phyloP scores from a whole-genome alignment of 2,888 invertebrate genomes.

The Pegoplata infirma region DNA sequence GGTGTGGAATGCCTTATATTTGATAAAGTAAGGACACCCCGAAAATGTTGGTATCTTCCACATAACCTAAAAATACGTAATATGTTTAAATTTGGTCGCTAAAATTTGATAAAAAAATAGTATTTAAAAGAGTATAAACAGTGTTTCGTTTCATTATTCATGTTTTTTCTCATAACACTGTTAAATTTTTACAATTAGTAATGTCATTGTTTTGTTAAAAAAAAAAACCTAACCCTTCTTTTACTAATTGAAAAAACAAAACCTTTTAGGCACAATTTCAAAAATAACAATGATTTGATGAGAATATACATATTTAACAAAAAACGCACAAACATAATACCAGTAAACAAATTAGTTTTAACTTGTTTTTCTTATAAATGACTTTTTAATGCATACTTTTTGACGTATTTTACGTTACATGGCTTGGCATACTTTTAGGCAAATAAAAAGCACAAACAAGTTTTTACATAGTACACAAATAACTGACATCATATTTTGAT shows the following conservation, averaged over 20 bases:
- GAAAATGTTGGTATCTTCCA: no score
- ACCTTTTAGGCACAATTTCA: not conserved
- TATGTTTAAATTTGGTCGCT: no score
- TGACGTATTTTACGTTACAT: conserved; percentile 1
- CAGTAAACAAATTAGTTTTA: conserved; percentile 25
- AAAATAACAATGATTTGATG: conserved; percentile 22
- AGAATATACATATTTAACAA: not conserved
- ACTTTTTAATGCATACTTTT: conserved; percentile 46
- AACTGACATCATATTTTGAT: conserved; percentile 31
- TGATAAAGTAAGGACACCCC: no score
- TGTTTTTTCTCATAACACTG: not conserved
- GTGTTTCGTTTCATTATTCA: no score
- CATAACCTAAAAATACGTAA: no score
- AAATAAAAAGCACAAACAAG: conserved; percentile 8
- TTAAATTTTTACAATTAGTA: conserved; percentile 9
- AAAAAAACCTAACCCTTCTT: conserved; percentile 23
- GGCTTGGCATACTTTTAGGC: conserved; percentile 54
- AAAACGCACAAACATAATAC: not conserved
- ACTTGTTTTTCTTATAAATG: conserved; percentile 17
- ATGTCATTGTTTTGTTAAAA: conserved; percentile 16
- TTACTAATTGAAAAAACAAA: not conserved
- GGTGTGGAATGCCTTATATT: no score
- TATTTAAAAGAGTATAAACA: no score
- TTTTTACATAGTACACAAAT: conserved; percentile 7
- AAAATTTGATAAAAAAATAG: no score